These are phyloP conservation scores for Drosophila kuntzei DNA, from an alignment of 2,888 invertebrate species.

Conservation along the genomic window DNA sequence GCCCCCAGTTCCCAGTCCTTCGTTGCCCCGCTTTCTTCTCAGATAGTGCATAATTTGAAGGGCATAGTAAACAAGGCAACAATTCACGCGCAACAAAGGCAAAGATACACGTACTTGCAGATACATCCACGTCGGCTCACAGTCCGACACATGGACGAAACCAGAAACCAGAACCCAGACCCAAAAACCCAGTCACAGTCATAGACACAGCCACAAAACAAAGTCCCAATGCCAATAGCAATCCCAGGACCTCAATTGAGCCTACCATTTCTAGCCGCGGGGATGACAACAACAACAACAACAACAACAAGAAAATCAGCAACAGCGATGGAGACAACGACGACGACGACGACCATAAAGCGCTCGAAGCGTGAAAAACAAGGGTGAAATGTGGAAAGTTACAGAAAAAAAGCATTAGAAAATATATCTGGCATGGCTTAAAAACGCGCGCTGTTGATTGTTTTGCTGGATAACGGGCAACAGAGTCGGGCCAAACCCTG, in stretches of 20 bases:
- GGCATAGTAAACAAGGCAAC: slow-evolving; percentile 81
- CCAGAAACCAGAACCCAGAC: slow-evolving; percentile 35
- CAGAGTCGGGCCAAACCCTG: slow-evolving; percentile 58
- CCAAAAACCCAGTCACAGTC: slow-evolving; percentile 58
- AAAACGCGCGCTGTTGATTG: slow-evolving; percentile 79
- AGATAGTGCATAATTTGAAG: slow-evolving; percentile 81
- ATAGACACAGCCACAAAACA: slow-evolving; percentile 55
- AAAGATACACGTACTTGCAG: slow-evolving; percentile 51
- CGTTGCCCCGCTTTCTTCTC: neutral
- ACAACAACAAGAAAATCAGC: slow-evolving; percentile 6
- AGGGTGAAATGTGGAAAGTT: slow-evolving; percentile 82
- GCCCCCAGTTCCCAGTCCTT: neutral
- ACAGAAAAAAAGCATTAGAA: slow-evolving; percentile 82
- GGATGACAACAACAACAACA: slow-evolving; percentile 41
- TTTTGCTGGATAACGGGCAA: slow-evolving; percentile 77
- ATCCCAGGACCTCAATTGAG: slow-evolving; percentile 71
- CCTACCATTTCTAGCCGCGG: slow-evolving; percentile 63
- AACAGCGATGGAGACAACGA: slow-evolving; percentile 14
- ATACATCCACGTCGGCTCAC: slow-evolving; percentile 46
- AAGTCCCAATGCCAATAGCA: slow-evolving; percentile 67
- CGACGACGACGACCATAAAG: slow-evolving; percentile 64
- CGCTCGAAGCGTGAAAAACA: slow-evolving; percentile 82
- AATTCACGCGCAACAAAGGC: slow-evolving; percentile 79
- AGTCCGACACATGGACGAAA: slow-evolving; percentile 59
- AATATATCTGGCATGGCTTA: slow-evolving; percentile 79